Conservation (phyloP, 2,888 invertebrate genomes). For the Margaritifera margaritifera region DNA sequence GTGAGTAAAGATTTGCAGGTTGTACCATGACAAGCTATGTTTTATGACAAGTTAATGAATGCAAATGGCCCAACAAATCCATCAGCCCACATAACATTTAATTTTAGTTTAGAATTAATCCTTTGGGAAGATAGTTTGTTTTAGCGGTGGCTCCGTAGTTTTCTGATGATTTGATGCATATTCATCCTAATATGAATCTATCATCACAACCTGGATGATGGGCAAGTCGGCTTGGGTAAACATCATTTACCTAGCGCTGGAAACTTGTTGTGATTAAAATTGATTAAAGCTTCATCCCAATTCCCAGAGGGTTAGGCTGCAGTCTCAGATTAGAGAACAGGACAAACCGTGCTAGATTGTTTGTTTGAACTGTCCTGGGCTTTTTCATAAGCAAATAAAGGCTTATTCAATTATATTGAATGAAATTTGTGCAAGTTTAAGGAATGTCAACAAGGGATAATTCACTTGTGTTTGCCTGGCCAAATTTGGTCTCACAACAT, state of each 20-base stretch:
- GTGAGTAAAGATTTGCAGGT: no score
- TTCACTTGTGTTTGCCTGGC: constrained; percentile 49
- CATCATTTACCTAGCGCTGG: constrained; percentile 53
- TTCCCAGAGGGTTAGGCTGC: constrained; percentile 50
- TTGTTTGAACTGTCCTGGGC: constrained; percentile 48
- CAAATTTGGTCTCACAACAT: constrained; percentile 44
- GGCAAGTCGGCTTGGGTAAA: constrained; percentile 47
- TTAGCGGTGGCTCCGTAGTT: constrained; percentile 28
- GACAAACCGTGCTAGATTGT: constrained; percentile 50
- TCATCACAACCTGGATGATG: constrained; percentile 26
- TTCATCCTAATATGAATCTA: constrained; percentile 37
- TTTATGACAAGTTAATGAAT: constrained; percentile 12
- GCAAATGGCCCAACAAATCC: constrained; percentile 6
- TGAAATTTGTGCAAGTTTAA: constrained; percentile 59
- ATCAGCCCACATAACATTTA: constrained; percentile 17
- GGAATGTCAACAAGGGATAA: constrained; percentile 49
- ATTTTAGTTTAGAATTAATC: constrained; percentile 23
- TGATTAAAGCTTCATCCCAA: constrained; percentile 55
- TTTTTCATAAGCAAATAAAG: constrained; percentile 52
- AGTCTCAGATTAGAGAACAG: constrained; percentile 42
- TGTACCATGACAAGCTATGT: not conserved
- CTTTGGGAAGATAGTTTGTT: constrained; percentile 32
- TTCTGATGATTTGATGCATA: constrained; percentile 34
- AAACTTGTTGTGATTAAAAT: constrained; percentile 61
- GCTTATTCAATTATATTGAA: constrained; percentile 62